phyloP scores from a whole-genome alignment of 2,113 vertebrate species.

The Osmerus eperlanus region DNA sequence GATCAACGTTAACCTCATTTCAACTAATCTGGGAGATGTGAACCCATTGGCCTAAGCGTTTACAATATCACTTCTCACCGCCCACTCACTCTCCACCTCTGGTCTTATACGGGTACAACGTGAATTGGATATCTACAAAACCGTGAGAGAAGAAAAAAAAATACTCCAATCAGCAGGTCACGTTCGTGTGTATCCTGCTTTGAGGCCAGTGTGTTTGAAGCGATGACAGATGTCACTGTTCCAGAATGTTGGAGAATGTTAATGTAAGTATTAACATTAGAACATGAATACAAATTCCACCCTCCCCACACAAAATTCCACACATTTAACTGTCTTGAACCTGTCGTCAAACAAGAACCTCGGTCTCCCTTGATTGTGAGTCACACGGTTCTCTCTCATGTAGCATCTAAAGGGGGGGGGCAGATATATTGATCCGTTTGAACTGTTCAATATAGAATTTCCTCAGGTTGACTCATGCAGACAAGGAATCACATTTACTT shows the following conservation, averaged over 20 bases:
- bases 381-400: background rate
- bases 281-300: no score
- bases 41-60: background rate
- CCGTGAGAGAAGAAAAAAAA: background rate
- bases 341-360: background rate
- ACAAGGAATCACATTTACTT: conserved; percentile 25
- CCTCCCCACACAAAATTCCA: no score
- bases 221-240: conserved; percentile 1
- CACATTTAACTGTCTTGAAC: background rate
- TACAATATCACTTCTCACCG: conserved; percentile 5
- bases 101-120: conserved; percentile 18
- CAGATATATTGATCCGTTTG: background rate
- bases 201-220: conserved; percentile 26
- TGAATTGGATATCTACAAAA: conserved; percentile 11
- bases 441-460: background rate
- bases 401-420: background rate
- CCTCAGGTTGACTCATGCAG: conserved; percentile 20
- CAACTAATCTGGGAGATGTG: background rate
- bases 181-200: conserved; percentile 33
- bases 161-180: conserved; percentile 37
- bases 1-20: background rate
- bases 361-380: background rate
- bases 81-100: background rate
- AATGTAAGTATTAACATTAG: no score
- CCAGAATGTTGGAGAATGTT: background rate